Conservation (phyloP, 2,888 invertebrate genomes). For the Cynaeus angustus region DNA sequence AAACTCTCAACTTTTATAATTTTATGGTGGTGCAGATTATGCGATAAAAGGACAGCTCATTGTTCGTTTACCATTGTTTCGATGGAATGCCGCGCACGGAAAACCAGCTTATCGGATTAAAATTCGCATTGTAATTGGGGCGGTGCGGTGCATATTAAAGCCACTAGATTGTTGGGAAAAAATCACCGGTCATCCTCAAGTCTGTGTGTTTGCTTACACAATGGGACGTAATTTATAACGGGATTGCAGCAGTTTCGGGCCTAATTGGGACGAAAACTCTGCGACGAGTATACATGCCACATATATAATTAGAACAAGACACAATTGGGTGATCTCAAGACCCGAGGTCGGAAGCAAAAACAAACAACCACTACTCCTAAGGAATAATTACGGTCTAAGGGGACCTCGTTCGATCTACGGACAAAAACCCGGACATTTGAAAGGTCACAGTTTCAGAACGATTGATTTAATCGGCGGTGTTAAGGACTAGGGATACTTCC, state of each 20-base stretch:
- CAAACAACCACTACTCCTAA: constrained; percentile 53
- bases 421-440: constrained; percentile 15
- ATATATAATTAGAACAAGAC: constrained; percentile 54
- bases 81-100: constrained; percentile 41
- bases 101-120: constrained; percentile 47
- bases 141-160: constrained; percentile 37
- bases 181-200: constrained; percentile 22
- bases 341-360: constrained; percentile 52
- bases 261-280: constrained; percentile 21
- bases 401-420: constrained; percentile 26
- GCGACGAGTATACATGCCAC: constrained; percentile 26
- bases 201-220: constrained; percentile 8
- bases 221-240: constrained; percentile 33
- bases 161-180: constrained; percentile 6
- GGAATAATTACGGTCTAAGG: constrained; percentile 51
- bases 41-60: constrained; percentile 47
- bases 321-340: constrained; percentile 52
- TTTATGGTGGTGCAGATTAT: constrained; percentile 49
- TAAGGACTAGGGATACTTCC: background rate
- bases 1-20: constrained; percentile 51
- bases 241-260: constrained; percentile 10
- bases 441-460: constrained; percentile 3
- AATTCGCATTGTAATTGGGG: constrained; percentile 48
- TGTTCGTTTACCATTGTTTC: constrained; percentile 42
- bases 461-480: constrained; percentile 7